Evolutionary conservation across 2,797 vertebrate species (phyloP).

Genomic region (Vespertilio murinus): DNA sequence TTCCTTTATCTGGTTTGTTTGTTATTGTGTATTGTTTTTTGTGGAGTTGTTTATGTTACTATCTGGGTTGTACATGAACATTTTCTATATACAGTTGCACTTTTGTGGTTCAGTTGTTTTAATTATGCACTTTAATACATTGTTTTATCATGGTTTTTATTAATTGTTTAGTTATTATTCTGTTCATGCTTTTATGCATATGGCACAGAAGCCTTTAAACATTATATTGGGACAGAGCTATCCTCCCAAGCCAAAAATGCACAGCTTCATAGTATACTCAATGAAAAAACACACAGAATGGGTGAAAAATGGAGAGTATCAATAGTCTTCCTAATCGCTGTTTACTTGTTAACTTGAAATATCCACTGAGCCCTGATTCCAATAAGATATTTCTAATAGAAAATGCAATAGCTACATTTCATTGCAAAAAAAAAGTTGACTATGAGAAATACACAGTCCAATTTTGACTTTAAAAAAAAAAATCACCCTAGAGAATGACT

Average conservation of each 20-base stretch:
- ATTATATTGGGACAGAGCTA: neutral
- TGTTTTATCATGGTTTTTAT: slow-evolving; percentile 69
- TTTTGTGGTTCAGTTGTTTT: slow-evolving; percentile 71
- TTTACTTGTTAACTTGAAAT: too few species aligned
- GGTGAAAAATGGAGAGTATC: neutral
- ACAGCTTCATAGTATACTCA: neutral
- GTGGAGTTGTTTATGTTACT: slow-evolving; percentile 19
- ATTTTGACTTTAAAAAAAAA: too few species aligned
- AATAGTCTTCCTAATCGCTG: neutral
- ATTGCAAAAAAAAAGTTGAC: too few species aligned
- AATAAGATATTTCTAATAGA: too few species aligned
- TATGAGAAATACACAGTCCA: too few species aligned
- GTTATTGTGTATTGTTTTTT: slow-evolving; percentile 33
- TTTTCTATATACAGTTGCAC: slow-evolving; percentile 45
- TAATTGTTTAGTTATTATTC: slow-evolving; percentile 73
- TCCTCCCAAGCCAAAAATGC: slow-evolving; percentile 35
- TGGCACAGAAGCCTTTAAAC: slow-evolving; percentile 50
- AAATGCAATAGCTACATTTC: too few species aligned
- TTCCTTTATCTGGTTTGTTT: slow-evolving; percentile 47
- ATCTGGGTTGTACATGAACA: neutral
- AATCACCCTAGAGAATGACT: too few species aligned
- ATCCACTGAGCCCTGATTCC: too few species aligned
- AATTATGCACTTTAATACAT: slow-evolving; percentile 79
- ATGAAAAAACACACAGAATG: neutral
- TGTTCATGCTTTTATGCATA: slow-evolving; percentile 65